Evolutionary conservation across 2,797 vertebrate species (phyloP), one percentile per base, ranked within the genome.

Genomic region (Ara ararauna): DNA sequence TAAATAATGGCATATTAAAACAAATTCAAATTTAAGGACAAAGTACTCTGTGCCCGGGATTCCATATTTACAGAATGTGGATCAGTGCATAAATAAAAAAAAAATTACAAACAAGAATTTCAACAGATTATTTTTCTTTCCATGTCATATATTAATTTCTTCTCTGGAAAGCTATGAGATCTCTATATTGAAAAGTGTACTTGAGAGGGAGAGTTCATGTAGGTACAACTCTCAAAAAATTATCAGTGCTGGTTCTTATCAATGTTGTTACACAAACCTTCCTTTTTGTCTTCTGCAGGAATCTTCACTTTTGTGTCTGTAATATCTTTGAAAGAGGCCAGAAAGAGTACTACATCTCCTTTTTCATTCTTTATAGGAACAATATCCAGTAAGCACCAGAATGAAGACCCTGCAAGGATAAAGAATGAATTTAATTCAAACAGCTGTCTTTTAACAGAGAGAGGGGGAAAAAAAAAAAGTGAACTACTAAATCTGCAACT

Each of bases 291-390:
- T 96, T 99, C 99, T 87, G 98, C 98, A 96, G 98, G 97, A 96
- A 98, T 97, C 98, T 99, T 99, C 98, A 95, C 98, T 98, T 99
- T 99, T 53, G 99, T 99, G 96, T 99, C 99, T 15, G 99, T 99
- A 97, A 99, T 98, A 93, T 99, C 99, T 97, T 99, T 99, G 98
- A 99, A 99, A 51, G 99, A 99, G 66, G 99, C 98, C 97, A 99
- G 98, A 96, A 99, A 99, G 67, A 99, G 99, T 54, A 99, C 99
- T 96, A 99, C 99, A 32, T 99, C 99, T 89, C 99, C 99, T 97
- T 99, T 99, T 96, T 99, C 99, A 72, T 99, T 99, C 98, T 99
- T 99, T 98, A 99, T 99, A 85, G 99, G 99, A 95, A 99, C 99
- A 90, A 99, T 99, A 96, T 99, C 99, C 98, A 99, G 95, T 72